Evolutionary conservation across 2,113 vertebrate species (phyloP).

Genomic region (Pteropus alecto): DNA sequence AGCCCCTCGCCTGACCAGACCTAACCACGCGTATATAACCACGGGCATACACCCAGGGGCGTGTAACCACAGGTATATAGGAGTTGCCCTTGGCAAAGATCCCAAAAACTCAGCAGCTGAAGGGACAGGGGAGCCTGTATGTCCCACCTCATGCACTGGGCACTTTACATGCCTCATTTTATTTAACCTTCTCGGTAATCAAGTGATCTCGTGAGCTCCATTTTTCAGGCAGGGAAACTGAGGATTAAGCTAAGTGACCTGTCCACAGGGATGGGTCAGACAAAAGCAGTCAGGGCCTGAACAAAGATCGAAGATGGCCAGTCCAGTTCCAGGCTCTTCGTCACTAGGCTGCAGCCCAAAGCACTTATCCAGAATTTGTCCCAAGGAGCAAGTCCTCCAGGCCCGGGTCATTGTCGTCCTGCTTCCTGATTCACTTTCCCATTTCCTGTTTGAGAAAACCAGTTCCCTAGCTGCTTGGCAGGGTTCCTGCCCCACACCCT

Average conservation of each 20-base stretch:
- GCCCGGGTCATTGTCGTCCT: not conserved
- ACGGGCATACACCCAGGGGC: not conserved
- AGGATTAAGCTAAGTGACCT: not conserved
- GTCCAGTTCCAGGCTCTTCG: not conserved
- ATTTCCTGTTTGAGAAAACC: not conserved
- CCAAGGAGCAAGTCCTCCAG: not conserved
- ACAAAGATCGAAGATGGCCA: not conserved
- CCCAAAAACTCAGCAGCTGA: not conserved
- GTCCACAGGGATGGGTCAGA: not conserved
- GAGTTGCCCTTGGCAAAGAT: not conserved
- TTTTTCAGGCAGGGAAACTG: not conserved
- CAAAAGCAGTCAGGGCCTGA: not conserved
- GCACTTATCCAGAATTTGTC: not conserved
- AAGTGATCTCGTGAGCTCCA: not conserved
- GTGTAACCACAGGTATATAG: not conserved
- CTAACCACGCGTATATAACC: not conserved
- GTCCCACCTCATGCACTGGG: not conserved
- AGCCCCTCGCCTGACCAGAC: not conserved
- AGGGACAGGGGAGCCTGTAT: not conserved
- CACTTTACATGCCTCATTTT: rapidly evolving
- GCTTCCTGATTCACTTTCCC: not conserved
- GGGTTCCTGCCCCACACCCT: not conserved
- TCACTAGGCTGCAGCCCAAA: not conserved
- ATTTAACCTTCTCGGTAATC: not conserved
- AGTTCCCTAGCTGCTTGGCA: not conserved